A percentile compares a stretch with the other conserved stretches of the same genome.
Evolutionary conservation across 2,888 invertebrate species (phyloP).

Genomic region (Luffia ferchaultella): DNA sequence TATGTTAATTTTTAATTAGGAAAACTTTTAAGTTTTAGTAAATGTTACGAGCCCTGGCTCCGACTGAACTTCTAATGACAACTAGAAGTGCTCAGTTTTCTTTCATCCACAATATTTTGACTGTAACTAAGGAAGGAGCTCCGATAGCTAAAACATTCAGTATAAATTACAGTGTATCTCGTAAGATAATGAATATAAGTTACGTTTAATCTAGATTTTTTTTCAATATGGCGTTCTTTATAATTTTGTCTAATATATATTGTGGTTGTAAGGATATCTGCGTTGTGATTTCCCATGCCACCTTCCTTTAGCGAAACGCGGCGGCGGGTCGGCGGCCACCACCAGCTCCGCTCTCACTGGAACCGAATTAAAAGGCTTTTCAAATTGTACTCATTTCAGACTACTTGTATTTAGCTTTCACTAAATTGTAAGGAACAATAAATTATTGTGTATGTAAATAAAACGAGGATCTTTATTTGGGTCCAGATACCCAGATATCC

Average conservation of each 20-base stretch:
- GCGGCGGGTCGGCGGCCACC: neutral
- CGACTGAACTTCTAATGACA: conserved; percentile 37
- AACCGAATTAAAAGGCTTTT: conserved; percentile 25
- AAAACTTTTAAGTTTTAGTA: conserved; percentile 52
- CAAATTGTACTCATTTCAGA: conserved; percentile 57
- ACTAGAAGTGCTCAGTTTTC: conserved; percentile 56
- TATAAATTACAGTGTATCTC: conserved; percentile 64
- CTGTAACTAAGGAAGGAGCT: conserved; percentile 38
- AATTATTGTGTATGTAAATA: conserved; percentile 68
- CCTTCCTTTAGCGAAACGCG: conserved; percentile 6
- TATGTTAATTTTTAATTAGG: conserved; percentile 34
- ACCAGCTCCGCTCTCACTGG: neutral
- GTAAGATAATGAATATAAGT: conserved; percentile 48
- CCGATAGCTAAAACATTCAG: conserved; percentile 54
- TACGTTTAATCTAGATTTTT: conserved; percentile 63
- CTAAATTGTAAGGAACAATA: conserved; percentile 67
- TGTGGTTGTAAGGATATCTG: conserved; percentile 74
- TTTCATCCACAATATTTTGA: conserved; percentile 65
- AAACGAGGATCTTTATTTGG: conserved; percentile 58
- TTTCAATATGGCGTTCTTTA: conserved; percentile 69
- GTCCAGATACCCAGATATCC: conserved; percentile 16
- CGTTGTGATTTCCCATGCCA: conserved; percentile 59
- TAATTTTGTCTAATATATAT: conserved; percentile 74
- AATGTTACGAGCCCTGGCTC: conserved; percentile 57
- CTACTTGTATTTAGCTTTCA: conserved; percentile 61